Percentiles rank a stretch among this genome's conserved stretches.
These are phyloP conservation scores for Homalodisca vitripennis DNA, from an alignment of 1,140 invertebrate genomes.

Conservation along the genomic window DNA sequence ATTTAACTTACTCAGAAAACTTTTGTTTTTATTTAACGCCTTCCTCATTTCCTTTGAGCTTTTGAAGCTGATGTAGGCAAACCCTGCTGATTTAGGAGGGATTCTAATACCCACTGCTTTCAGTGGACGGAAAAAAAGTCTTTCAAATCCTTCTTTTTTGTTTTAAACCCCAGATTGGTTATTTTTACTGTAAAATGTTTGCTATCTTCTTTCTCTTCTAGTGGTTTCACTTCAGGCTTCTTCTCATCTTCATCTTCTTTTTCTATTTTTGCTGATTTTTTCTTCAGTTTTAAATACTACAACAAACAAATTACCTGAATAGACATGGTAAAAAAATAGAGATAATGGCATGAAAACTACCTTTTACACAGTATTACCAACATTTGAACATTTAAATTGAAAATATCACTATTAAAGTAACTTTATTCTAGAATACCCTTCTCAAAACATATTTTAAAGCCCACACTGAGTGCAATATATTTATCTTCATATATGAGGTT, in stretches of 20 bases:
- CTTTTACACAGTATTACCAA: no score
- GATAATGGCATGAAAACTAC: no score
- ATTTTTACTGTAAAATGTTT: slow-evolving; percentile 54
- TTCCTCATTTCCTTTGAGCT: slow-evolving; percentile 78
- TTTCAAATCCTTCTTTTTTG: slow-evolving; percentile 77
- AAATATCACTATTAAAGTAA: no score
- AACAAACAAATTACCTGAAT: no score
- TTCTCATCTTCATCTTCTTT: slow-evolving; percentile 49
- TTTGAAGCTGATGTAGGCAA: slow-evolving; percentile 89
- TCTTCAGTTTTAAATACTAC: slow-evolving; percentile 45
- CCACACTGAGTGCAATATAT: no score
- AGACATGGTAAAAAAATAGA: no score
- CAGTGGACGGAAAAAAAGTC: slow-evolving; percentile 82
- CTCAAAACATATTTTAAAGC: no score
- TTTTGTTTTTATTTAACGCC: slow-evolving; percentile 82
- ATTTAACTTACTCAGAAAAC: slow-evolving; percentile 68
- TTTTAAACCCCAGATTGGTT: slow-evolving; percentile 65
- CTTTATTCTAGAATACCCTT: no score
- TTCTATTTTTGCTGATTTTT: slow-evolving; percentile 52
- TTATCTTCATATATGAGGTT: no score
- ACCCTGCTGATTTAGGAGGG: slow-evolving; percentile 74
- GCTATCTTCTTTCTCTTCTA: slow-evolving; percentile 34
- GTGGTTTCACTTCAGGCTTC: slow-evolving; percentile 37
- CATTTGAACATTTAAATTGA: no score
- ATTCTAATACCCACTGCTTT: slow-evolving; percentile 76